Evolutionary conservation across 2,797 vertebrate species (phyloP).

Genomic region (Simalia tracyae): DNA sequence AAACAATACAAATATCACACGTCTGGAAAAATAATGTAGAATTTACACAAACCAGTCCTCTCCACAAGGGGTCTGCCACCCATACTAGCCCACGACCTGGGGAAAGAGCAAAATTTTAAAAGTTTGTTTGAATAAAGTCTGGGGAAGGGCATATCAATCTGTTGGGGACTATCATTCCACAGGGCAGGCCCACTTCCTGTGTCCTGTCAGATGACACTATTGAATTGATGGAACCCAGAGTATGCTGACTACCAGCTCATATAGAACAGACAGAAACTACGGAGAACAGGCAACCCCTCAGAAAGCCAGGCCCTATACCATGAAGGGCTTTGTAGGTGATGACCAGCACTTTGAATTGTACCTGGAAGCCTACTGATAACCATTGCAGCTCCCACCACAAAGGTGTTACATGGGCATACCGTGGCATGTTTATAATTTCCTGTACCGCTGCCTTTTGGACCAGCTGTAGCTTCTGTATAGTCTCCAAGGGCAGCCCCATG

Average conservation of each 20-base stretch:
- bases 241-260: not conserved
- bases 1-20: not conserved
- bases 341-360: too few relatives aligned
- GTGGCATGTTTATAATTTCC: too few relatives aligned
- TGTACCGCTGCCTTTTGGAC: too few relatives aligned
- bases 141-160: not conserved
- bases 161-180: not conserved
- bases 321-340: too few relatives aligned
- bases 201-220: not conserved
- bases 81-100: not conserved
- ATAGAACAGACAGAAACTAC: not conserved
- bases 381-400: too few relatives aligned
- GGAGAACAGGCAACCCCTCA: not conserved
- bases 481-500: too few relatives aligned
- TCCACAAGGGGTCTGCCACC: not conserved
- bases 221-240: not conserved
- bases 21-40: not conserved
- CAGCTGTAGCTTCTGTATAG: too few relatives aligned
- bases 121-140: not conserved
- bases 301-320: not conserved
- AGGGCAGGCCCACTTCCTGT: not conserved
- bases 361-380: too few relatives aligned
- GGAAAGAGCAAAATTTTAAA: not conserved
- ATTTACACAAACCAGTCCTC: not conserved
- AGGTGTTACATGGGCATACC: too few relatives aligned